A percentile compares a stretch with the other conserved stretches of the same genome.
These are phyloP conservation scores for Epirrhoe alternata DNA, from an alignment of 2,888 invertebrate species.

Conservation along the genomic window DNA sequence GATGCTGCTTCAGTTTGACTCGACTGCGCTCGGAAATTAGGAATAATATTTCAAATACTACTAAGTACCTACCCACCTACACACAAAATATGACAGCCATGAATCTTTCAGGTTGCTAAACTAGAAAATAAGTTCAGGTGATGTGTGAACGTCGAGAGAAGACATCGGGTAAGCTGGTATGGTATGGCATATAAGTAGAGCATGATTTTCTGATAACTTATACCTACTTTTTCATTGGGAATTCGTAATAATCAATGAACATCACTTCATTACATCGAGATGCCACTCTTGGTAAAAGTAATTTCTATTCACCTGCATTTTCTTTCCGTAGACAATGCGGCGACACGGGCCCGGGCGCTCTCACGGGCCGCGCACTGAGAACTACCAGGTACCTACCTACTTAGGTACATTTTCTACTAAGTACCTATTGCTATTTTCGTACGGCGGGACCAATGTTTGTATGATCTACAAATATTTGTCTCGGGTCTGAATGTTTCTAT, in stretches of 20 bases:
- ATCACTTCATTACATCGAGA: neutral
- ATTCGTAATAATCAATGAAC: neutral
- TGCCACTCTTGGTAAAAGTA: slow-evolving; percentile 13
- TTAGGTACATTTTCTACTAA: slow-evolving; percentile 4
- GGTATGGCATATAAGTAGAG: no score
- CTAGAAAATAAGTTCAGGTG: no score
- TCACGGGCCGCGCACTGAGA: slow-evolving; percentile 1
- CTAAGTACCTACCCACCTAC: no score
- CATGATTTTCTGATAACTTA: neutral
- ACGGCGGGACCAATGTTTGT: no score
- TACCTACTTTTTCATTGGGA: neutral
- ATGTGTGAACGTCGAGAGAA: neutral
- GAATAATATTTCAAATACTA: no score
- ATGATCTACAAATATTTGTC: no score
- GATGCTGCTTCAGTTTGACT: no score
- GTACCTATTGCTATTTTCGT: neutral
- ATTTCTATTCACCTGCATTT: slow-evolving; percentile 14
- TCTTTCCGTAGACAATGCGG: slow-evolving; percentile 1
- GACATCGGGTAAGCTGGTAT: neutral
- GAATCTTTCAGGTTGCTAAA: no score
- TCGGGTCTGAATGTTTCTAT: no score
- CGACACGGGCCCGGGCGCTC: neutral
- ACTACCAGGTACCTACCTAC: no score
- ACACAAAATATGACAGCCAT: no score
- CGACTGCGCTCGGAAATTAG: no score